Conservation (phyloP, 1,140 invertebrate genomes). For the Drosophila jambulina region DNA sequence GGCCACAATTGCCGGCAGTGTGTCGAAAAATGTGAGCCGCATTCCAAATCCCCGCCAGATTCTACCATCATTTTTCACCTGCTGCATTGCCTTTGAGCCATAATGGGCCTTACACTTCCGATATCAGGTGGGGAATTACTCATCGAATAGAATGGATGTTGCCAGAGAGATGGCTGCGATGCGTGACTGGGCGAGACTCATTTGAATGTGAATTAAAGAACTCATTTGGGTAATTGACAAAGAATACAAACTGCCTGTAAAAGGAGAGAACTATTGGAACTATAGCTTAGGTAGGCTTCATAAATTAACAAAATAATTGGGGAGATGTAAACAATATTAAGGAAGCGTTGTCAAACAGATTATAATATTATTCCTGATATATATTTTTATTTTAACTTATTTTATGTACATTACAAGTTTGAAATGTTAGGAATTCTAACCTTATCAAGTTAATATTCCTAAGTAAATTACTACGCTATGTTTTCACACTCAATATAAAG, state of each 20-base stretch:
- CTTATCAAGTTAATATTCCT: not conserved
- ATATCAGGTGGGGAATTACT: constrained; percentile 36
- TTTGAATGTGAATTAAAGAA: constrained; percentile 12
- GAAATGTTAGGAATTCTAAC: not conserved
- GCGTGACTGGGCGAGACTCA: constrained; percentile 14
- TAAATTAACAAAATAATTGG: not conserved
- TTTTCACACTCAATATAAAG: constrained; percentile 18
- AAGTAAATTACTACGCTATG: not conserved
- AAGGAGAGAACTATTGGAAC: not conserved
- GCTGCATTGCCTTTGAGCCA: constrained; percentile 32
- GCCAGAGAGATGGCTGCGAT: not conserved
- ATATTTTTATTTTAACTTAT: too few species aligned
- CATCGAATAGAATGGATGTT: constrained; percentile 8
- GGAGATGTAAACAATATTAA: too few species aligned
- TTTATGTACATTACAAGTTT: too few species aligned
- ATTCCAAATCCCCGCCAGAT: constrained; percentile 38
- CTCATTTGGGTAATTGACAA: constrained; percentile 19
- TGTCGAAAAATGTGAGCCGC: constrained; percentile 41
- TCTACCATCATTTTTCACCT: constrained; percentile 18
- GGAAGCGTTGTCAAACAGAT: not conserved
- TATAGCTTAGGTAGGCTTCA: not conserved
- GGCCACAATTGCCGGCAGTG: constrained; percentile 30
- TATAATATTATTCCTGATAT: too few species aligned
- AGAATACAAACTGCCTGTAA: constrained; percentile 4
- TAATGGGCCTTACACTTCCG: constrained; percentile 42